phyloP scores from a whole-genome alignment of 2,888 invertebrate species.

The Lordiphosa andalusiaca region DNA sequence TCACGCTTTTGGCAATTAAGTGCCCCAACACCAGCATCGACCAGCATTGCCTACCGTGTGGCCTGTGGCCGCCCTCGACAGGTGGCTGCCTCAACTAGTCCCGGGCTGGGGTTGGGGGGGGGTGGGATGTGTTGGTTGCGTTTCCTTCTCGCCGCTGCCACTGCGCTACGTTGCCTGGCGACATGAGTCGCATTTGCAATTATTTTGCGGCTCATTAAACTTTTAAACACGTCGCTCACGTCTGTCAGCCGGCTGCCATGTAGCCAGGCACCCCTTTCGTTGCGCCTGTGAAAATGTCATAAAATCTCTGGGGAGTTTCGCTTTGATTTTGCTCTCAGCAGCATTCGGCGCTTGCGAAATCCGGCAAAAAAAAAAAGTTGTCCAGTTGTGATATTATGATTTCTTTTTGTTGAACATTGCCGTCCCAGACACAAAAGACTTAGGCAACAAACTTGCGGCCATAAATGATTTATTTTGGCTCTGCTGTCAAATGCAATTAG shows the following conservation, averaged over 20 bases:
- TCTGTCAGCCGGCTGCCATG: conserved; percentile 71
- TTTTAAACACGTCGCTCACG: conserved; percentile 78
- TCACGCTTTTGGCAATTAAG: conserved; percentile 77
- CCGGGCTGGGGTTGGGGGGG: conserved; percentile 42
- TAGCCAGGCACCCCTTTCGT: conserved; percentile 37
- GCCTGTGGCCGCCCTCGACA: conserved; percentile 62
- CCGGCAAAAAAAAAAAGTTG: conserved; percentile 43
- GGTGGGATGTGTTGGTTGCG: conserved; percentile 33
- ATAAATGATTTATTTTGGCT: conserved; percentile 44
- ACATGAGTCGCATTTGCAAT: conserved; percentile 74
- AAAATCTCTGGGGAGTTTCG: conserved; percentile 73
- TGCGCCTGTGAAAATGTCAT: conserved; percentile 67
- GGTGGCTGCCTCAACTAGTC: conserved; percentile 37
- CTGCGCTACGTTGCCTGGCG: conserved; percentile 58
- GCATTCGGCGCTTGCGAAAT: conserved; percentile 67
- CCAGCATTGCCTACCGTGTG: conserved; percentile 27
- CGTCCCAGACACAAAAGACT: conserved; percentile 55
- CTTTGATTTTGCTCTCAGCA: conserved; percentile 48
- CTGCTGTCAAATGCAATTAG: conserved; percentile 70
- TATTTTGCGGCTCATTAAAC: conserved; percentile 77
- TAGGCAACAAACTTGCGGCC: conserved; percentile 56
- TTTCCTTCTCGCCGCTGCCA: conserved; percentile 31
- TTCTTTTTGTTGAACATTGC: conserved; percentile 54
- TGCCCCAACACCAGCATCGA: conserved; percentile 45
- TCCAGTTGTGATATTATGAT: conserved; percentile 67